These are phyloP conservation scores for Argyrosomus regius DNA, from an alignment of 2,797 vertebrate genomes.

Conservation along the genomic window DNA sequence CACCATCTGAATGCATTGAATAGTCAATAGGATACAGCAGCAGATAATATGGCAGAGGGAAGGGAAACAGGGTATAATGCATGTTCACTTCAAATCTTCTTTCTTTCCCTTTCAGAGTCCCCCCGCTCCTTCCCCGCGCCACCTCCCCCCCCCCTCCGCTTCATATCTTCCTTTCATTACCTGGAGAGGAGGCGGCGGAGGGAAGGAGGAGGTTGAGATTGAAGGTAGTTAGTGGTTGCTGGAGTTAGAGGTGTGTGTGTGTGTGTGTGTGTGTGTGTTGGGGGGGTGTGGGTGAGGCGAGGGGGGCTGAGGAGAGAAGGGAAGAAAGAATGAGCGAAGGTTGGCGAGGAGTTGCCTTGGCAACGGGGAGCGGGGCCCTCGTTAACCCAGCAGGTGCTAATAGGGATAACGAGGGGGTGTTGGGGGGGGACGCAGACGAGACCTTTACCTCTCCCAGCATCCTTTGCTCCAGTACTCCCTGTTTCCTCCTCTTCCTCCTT, in stretches of 20 bases:
- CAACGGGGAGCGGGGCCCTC: slow-evolving; percentile 81
- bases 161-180: slow-evolving; percentile 81
- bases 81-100: slow-evolving; percentile 71
- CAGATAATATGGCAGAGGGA: slow-evolving; percentile 65
- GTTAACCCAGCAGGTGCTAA: slow-evolving; percentile 89
- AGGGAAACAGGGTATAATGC: slow-evolving; percentile 67
- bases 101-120: slow-evolving; percentile 65
- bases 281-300: background rate
- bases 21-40: slow-evolving; percentile 58
- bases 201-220: slow-evolving; percentile 55
- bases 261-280: slow-evolving; percentile 25
- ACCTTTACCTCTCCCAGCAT: slow-evolving; percentile 72
- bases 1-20: slow-evolving; percentile 60
- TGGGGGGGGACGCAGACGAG: slow-evolving; percentile 22
- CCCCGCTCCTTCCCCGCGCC: background rate
- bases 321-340: slow-evolving; percentile 69
- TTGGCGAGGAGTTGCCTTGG: slow-evolving; percentile 82
- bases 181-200: slow-evolving; percentile 67
- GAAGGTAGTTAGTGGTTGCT: slow-evolving; percentile 76
- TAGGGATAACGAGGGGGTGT: slow-evolving; percentile 85
- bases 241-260: slow-evolving; percentile 64
- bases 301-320: slow-evolving; percentile 14
- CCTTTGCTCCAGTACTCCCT: slow-evolving; percentile 58
- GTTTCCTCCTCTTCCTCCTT: slow-evolving; percentile 28
- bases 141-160: slow-evolving; percentile 27